Evolutionary conservation across 2,797 vertebrate genomes (phyloP).

Genomic region (Gastrophryne carolinensis): DNA sequence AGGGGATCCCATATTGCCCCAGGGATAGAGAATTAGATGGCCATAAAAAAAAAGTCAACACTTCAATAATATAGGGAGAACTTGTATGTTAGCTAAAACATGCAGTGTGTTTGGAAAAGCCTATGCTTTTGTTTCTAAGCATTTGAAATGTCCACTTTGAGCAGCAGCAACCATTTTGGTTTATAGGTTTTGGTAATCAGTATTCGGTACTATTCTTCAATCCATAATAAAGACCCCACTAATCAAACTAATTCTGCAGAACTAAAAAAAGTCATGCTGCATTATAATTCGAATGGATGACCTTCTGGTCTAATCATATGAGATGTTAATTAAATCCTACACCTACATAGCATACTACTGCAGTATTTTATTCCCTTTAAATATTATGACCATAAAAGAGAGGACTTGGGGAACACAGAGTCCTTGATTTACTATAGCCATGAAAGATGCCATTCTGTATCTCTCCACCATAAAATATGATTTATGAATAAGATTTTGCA

Average conservation of each 20-base stretch:
- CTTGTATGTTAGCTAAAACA: too few species aligned
- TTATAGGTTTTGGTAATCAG: too few species aligned
- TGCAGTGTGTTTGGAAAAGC: too few species aligned
- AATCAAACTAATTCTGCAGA: conserved; percentile 43
- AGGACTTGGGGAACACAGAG: not conserved
- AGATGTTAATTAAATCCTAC: conserved; percentile 25
- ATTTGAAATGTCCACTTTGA: too few species aligned
- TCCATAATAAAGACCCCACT: conserved; percentile 43
- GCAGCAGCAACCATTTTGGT: too few species aligned
- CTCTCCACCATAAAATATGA: too few species aligned
- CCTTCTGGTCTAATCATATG: conserved; percentile 43
- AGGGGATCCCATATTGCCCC: too few species aligned
- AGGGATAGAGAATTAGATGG: too few species aligned
- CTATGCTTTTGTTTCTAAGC: too few species aligned
- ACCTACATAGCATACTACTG: not conserved
- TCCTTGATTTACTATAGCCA: not conserved
- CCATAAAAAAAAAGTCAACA: too few species aligned
- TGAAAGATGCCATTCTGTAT: not conserved
- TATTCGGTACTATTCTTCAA: conserved; percentile 21
- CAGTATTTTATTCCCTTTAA: not conserved
- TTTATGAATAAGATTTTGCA: too few species aligned
- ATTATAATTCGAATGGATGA: conserved; percentile 34
- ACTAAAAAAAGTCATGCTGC: conserved; percentile 35
- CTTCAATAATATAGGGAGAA: too few species aligned
- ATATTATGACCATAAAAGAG: not conserved